phyloP scores from a whole-genome alignment of 2,797 vertebrate species.

The Poeciliopsis paucimaculata region DNA sequence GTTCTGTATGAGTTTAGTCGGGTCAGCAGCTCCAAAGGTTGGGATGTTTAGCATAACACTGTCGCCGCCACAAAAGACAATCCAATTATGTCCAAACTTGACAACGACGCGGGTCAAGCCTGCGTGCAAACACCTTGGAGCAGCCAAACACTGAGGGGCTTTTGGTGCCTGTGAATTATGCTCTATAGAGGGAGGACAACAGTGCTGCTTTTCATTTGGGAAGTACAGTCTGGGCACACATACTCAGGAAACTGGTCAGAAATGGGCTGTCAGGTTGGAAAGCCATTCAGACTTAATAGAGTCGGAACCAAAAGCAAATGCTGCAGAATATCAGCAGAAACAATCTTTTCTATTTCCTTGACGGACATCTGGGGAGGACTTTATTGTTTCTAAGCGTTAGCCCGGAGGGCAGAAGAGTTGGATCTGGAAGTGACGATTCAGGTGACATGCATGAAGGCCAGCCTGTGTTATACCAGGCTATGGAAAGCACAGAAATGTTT shows the following conservation, averaged over 20 bases:
- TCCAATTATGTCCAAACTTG: constrained; percentile 66
- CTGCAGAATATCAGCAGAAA: background rate
- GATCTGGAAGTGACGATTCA: background rate
- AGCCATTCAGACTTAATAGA: background rate
- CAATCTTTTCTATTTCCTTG: constrained; percentile 3
- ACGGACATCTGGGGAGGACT: background rate
- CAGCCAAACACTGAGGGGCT: constrained; percentile 73
- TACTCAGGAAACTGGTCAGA: constrained; percentile 38
- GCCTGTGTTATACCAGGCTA: background rate
- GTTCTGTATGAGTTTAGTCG: background rate
- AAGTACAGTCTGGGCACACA: constrained; percentile 56
- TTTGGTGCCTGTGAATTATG: constrained; percentile 75
- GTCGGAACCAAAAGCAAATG: constrained; percentile 3
- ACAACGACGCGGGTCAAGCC: constrained; percentile 60
- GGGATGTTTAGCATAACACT: constrained; percentile 42
- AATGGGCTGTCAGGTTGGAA: constrained; percentile 34
- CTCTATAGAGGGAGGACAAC: constrained; percentile 65
- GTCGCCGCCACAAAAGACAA: constrained; percentile 50
- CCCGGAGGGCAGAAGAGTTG: background rate
- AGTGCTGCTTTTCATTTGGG: constrained; percentile 82
- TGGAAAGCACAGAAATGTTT: background rate
- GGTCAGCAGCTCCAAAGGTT: background rate
- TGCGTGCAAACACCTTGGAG: constrained; percentile 43
- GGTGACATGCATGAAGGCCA: background rate
- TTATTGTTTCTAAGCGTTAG: background rate